phyloP scores from a whole-genome alignment of 2,113 vertebrate species.

The Nasalis larvatus region DNA sequence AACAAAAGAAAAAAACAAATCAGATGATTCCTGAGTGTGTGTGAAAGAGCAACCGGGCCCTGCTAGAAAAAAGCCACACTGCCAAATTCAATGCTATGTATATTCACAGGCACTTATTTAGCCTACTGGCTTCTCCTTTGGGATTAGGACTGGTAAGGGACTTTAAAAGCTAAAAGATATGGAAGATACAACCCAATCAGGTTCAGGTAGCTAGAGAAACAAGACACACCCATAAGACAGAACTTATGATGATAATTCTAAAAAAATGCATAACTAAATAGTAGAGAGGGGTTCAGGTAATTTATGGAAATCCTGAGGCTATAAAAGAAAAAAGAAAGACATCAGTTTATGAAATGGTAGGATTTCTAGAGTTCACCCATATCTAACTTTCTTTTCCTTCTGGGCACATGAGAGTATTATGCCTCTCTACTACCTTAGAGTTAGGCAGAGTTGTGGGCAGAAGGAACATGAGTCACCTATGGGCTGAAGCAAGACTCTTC shows the following conservation, averaged over 20 bases:
- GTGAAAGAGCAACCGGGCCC: background rate
- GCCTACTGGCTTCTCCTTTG: background rate
- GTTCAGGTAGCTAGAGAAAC: background rate
- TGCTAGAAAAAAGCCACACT: background rate
- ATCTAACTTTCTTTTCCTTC: background rate
- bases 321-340: background rate
- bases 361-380: background rate
- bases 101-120: background rate
- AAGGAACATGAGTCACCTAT: background rate
- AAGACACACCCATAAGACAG: background rate
- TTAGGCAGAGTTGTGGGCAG: background rate
- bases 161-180: background rate
- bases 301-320: background rate
- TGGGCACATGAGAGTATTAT: background rate
- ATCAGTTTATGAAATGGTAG: background rate
- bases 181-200: background rate
- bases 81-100: background rate
- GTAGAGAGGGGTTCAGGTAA: background rate
- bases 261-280: background rate
- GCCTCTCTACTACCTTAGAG: background rate
- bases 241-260: background rate
- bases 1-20: slow-evolving; percentile 34
- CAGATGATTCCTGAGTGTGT: background rate
- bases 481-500: background rate
- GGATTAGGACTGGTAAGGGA: background rate